Evolutionary conservation across 2,797 vertebrate genomes (phyloP).

Genomic region (Anniella stebbinsi): DNA sequence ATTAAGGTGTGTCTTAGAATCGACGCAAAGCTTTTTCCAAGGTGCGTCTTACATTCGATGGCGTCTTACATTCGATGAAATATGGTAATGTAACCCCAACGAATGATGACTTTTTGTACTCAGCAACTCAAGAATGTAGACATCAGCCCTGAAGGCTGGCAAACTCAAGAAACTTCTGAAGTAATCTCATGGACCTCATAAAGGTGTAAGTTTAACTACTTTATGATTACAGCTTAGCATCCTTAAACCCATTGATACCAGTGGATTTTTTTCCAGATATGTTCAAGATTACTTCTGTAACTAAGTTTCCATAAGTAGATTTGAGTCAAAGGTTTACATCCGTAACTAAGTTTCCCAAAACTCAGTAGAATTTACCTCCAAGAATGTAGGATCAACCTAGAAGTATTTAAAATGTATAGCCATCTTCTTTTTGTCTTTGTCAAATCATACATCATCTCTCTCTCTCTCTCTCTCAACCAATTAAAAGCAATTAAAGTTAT

Average conservation of each 20-base stretch:
- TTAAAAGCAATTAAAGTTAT: conserved; percentile 34
- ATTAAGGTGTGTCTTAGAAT: too few relatives aligned
- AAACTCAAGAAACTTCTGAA: not conserved
- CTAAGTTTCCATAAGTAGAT: not conserved
- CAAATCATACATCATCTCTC: not conserved
- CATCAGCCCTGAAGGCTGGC: not conserved
- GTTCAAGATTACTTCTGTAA: not conserved
- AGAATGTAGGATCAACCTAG: not conserved
- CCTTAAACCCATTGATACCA: not conserved
- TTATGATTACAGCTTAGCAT: not conserved
- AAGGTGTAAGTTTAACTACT: not conserved
- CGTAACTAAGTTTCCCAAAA: not conserved
- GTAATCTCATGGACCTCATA: not conserved
- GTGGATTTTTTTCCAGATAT: not conserved
- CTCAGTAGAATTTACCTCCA: not conserved
- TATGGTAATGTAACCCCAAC: not conserved
- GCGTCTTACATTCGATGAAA: too few relatives aligned
- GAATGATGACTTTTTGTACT: not conserved
- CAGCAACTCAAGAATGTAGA: not conserved
- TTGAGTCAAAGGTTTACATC: not conserved
- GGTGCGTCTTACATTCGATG: too few relatives aligned
- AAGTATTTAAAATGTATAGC: not conserved
- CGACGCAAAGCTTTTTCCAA: too few relatives aligned
- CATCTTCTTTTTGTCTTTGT: not conserved
- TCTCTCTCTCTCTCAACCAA: not conserved